A percentile compares a stretch with the other conserved stretches of the same genome.
Evolutionary conservation across 2,113 vertebrate species (phyloP).

Genomic region (Pandion haliaetus): DNA sequence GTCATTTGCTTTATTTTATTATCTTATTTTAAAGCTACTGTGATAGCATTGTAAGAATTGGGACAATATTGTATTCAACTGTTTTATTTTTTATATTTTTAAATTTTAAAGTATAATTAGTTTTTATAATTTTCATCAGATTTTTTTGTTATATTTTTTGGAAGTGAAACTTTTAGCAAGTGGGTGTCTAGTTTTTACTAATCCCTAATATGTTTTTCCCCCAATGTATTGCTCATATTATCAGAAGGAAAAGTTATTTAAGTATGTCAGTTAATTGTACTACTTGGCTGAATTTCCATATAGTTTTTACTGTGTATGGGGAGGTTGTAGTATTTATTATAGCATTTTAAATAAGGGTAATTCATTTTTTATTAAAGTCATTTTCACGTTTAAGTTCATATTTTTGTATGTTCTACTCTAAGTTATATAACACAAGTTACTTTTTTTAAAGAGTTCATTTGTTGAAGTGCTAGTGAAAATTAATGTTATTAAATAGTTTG

Average conservation of each 20-base stretch:
- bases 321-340: constrained; percentile 99
- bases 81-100: constrained; percentile 99
- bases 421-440: constrained; percentile 97
- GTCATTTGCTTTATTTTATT: constrained; percentile 99
- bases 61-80: constrained; percentile 98
- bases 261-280: constrained; percentile 98
- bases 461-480: constrained; percentile 99
- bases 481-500: constrained; percentile 99
- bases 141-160: constrained; percentile 99
- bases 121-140: constrained; percentile 99
- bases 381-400: constrained; percentile 99
- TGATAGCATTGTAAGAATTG: constrained; percentile 99
- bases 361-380: constrained; percentile 99
- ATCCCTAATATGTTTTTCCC: constrained; percentile 95
- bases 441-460: constrained; percentile 99
- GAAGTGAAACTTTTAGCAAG: constrained; percentile 97
- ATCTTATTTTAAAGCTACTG: constrained; percentile 99
- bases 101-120: constrained; percentile 99
- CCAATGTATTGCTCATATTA: constrained; percentile 99
- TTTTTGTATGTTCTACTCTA: constrained; percentile 99
- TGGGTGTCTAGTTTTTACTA: constrained; percentile 99
- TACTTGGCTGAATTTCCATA: constrained; percentile 99
- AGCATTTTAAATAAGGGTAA: constrained; percentile 99
- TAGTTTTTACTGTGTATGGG: constrained; percentile 99
- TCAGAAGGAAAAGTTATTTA: constrained; percentile 98